Base-by-base conservation (phyloP, 1,140 invertebrate species). In the Stegodyphus dumicola region DNA sequence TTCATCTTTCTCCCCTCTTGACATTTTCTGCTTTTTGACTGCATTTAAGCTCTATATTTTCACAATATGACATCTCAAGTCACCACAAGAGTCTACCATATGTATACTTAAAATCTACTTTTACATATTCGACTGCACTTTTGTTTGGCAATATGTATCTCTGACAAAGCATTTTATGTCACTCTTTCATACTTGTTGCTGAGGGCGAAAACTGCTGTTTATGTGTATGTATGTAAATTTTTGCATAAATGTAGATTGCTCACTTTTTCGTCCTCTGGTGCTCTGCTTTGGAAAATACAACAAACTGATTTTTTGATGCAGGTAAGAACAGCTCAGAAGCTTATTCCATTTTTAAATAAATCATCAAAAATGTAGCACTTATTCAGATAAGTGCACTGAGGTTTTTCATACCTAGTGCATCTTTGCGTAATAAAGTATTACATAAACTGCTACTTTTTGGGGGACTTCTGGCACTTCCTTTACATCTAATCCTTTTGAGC, bases 241-340 rank as follows among this genome's bases (percentile, higher is more conserved):
- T 60, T 60, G 56, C 56, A 60, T 60, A 81, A 73, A 7, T 76
- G 51, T 77, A 85, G 81, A 85, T 76, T 77, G 81, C 81, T 85
- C 81, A 85, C 73, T 69, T 73, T 52, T 52, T 85, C 48, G 73
- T 85, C 81, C 65, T 85, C 56, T 85, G 81, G 81, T 85, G 81
- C 81, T 85, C 81, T 83, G 60, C 64, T 65, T 56, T 49, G 60
- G 64, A 69, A 85, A 10, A 80, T n/a, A 71, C 6, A 69, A 67
- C 9, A 60, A 60, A 60, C 64, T 70, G 65, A 48, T 33, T 17
- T 11, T 54, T 51, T 49, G 73, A 60, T 85, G 74, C 81, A 70
- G 73, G 52, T 70, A 17, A 66, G 81, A 85, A 85, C 74, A 67
- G 51, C 65, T 48, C n/a, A 69, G 70, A 66, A 83, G 69, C 78